phyloP scores from a whole-genome alignment of 2,113 vertebrate species.

The Campylorhamphus procurvoides region DNA sequence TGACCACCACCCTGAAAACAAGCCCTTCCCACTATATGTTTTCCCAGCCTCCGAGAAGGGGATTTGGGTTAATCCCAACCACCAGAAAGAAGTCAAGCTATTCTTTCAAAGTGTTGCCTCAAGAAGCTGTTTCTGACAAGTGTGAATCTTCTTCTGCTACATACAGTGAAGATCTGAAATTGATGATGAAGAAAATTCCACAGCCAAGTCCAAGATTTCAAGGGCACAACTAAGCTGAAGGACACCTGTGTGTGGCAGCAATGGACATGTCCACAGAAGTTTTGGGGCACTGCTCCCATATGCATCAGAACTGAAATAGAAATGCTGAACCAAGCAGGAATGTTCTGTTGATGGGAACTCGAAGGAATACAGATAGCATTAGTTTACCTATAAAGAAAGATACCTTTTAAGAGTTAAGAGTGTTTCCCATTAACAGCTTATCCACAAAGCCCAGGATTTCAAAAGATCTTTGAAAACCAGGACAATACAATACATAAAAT shows the following conservation, averaged over 20 bases:
- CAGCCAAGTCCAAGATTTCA: not conserved
- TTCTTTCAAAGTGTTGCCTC: not conserved
- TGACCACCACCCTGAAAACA: not conserved
- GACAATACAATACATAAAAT: not conserved
- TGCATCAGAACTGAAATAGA: not conserved
- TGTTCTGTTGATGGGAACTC: not conserved
- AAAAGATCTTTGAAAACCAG: not conserved
- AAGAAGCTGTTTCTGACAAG: not conserved
- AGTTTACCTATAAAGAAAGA: not conserved
- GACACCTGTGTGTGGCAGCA: rapidly evolving
- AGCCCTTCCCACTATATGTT: not conserved
- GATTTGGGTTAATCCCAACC: not conserved
- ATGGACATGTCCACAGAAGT: not conserved
- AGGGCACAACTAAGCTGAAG: not conserved
- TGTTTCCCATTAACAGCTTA: not conserved
- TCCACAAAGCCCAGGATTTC: not conserved
- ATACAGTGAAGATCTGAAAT: not conserved
- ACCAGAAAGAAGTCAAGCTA: not conserved
- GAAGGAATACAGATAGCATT: rapidly evolving
- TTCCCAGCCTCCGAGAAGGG: not conserved
- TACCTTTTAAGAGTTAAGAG: not conserved
- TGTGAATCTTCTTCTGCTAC: rapidly evolving
- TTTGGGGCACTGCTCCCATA: not conserved
- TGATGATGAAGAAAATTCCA: not conserved
- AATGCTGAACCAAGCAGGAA: not conserved